phyloP scores from a whole-genome alignment of 2,113 vertebrate genomes.

The Dicaeum eximium region DNA sequence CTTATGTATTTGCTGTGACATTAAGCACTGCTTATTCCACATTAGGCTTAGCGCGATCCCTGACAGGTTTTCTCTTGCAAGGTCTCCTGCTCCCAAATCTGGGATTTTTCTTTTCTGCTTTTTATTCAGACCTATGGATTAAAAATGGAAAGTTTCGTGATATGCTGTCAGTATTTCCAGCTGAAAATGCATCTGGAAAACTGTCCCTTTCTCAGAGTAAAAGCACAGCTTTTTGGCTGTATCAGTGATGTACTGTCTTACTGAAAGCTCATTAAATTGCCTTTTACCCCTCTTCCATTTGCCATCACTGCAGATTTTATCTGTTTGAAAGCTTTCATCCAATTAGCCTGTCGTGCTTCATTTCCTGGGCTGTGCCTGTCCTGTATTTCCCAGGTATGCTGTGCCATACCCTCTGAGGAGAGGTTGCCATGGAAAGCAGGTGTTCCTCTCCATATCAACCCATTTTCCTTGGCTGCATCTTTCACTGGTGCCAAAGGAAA shows the following conservation, averaged over 20 bases:
- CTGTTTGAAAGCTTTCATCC: neutral
- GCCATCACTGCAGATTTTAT: slow-evolving; percentile 16
- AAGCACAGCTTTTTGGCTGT: neutral
- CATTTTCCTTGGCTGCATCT: neutral
- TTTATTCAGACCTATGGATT: slow-evolving; percentile 56
- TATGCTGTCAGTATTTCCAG: neutral
- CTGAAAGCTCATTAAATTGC: slow-evolving; percentile 29
- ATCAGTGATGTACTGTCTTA: neutral
- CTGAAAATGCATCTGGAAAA: neutral
- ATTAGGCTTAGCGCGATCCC: slow-evolving; percentile 39
- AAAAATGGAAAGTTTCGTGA: slow-evolving; percentile 24
- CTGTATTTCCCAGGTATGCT: neutral
- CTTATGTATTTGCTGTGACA: slow-evolving; percentile 61
- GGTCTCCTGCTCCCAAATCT: slow-evolving; percentile 44
- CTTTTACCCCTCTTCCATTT: slow-evolving; percentile 1
- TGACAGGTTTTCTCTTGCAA: slow-evolving; percentile 38
- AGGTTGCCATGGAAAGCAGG: neutral
- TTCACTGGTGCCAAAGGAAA: neutral
- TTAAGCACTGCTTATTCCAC: slow-evolving; percentile 64
- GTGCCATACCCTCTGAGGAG: neutral
- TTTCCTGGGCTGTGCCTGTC: neutral
- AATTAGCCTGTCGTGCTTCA: neutral
- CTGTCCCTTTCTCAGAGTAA: neutral
- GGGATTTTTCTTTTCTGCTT: slow-evolving; percentile 52
- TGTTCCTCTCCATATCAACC: neutral